Evolutionary conservation across 2,797 vertebrate species (phyloP).

Genomic region (Poeciliopsis presidionis): DNA sequence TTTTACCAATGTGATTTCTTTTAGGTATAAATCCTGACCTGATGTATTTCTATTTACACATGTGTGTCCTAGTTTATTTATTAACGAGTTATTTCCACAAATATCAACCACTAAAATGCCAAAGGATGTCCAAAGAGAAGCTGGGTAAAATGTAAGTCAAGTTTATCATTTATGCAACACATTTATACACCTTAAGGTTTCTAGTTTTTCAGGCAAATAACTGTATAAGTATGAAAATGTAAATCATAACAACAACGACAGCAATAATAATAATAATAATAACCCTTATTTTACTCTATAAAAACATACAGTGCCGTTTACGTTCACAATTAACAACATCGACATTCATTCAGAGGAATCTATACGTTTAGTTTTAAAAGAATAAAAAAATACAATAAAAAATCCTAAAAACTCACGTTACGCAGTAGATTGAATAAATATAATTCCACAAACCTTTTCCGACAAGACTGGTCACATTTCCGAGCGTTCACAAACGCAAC

Average conservation of each 20-base stretch:
- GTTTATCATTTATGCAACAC: not conserved
- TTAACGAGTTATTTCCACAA: not conserved
- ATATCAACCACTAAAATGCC: not conserved
- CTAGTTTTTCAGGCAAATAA: not conserved
- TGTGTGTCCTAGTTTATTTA: not conserved
- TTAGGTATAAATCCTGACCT: not conserved
- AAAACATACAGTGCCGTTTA: no score
- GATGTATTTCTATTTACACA: not conserved
- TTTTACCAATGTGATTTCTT: no score
- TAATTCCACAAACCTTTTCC: not conserved
- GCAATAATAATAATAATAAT: no score
- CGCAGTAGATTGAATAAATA: not conserved
- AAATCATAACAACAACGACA: not conserved
- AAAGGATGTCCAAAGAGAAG: not conserved
- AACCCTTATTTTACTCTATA: no score
- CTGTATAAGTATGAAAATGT: not conserved
- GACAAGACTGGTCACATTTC: not conserved
- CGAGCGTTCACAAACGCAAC: constrained; percentile 35
- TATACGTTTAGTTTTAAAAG: not conserved
- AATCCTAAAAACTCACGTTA: not conserved
- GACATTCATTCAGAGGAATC: no score
- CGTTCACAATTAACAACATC: no score
- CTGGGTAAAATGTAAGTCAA: not conserved
- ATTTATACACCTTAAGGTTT: not conserved
- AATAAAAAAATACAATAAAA: not conserved